Base-by-base conservation (phyloP, 2,113 vertebrate genomes). In the Pelodiscus sinensis region DNA sequence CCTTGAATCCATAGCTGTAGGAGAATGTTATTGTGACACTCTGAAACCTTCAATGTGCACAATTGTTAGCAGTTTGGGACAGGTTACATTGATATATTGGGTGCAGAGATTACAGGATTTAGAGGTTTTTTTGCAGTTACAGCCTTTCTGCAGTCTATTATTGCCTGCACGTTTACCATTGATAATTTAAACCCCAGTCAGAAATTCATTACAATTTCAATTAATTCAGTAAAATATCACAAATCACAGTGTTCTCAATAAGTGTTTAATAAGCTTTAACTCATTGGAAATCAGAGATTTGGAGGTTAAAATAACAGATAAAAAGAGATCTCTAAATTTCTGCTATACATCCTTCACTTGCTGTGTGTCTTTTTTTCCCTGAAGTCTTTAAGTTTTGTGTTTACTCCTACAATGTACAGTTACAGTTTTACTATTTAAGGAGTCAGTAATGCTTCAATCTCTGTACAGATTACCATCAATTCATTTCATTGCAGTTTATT, bases 271-370 rank as follows among this genome's bases (percentile, higher is more conserved):
- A 84, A 88, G 58, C 24, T 83, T 58, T 80, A 56, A 82, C 52
- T 84, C 87, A 83, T n/a, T 92, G 81, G 56, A 90, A 92, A 83
- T 85, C 54, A 38, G 82, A 51, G 19, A 83, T 87, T 71, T 85
- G 77, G 78, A 86, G 73, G 54, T 79, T 65, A 94, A 94, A 77
- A 57, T 58, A 55, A 27, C 25, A 85, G 62, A 87, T 79, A 50
- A 78, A 82, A 90, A 82, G 52, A 57, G 31, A 35, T 77, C 5
- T 51, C 54, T 21, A 82, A 25, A 4, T 31, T 90, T 79, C 57
- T 92, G 2, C 56, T 50, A 44, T 83, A 29, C 29, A 85, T 87
- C 35, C 24, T 84, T 88, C 56, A 58, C 51, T 82, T 82, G 7
- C 65, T 27, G 11, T 75, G 25, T 78, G 51, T 56, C 51, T 62